These are phyloP conservation scores for Hylomyscus alleni DNA, from an alignment of 2,797 vertebrate genomes.

Conservation along the genomic window DNA sequence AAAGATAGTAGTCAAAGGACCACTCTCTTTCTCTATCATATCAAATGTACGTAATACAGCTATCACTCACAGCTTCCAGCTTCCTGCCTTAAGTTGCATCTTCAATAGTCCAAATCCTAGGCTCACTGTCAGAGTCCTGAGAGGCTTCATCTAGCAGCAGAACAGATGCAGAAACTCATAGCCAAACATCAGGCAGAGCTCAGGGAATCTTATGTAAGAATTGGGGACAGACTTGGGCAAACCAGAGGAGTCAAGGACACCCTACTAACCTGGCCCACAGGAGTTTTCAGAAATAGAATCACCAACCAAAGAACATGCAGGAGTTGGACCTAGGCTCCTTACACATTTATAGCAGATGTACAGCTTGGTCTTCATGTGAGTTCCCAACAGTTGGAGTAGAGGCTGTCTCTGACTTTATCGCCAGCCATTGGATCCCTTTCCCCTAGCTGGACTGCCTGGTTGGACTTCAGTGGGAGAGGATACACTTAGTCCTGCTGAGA, in stretches of 20 bases:
- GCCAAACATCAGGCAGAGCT: neutral
- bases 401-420: neutral
- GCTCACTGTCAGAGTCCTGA: neutral
- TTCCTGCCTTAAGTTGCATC: neutral
- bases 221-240: neutral
- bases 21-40: neutral
- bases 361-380: neutral
- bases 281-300: neutral
- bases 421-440: neutral
- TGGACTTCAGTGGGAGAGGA: neutral
- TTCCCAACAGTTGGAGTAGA: neutral
- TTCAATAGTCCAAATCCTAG: neutral
- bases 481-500: neutral
- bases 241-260: neutral
- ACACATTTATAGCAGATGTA: neutral
- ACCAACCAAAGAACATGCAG: neutral
- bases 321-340: neutral
- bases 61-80: neutral
- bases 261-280: neutral
- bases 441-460: neutral
- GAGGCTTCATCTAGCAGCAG: neutral
- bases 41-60: neutral
- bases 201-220: neutral
- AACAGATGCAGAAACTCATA: neutral
- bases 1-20: neutral